phyloP scores from a whole-genome alignment of 2,113 vertebrate genomes.

The Xiphorhynchus elegans region DNA sequence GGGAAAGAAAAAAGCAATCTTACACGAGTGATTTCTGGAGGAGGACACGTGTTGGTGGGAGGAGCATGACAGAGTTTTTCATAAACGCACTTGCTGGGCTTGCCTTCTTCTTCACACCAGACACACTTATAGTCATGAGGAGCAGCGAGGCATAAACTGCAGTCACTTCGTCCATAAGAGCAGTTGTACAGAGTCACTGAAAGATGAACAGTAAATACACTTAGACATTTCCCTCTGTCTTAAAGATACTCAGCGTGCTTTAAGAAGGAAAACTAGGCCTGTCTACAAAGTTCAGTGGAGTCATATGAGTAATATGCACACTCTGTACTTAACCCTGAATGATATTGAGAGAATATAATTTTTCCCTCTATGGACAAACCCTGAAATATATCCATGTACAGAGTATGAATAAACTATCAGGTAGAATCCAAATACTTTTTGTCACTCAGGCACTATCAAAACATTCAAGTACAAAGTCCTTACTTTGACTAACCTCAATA shows the following conservation, averaged over 20 bases:
- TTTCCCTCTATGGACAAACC: not conserved
- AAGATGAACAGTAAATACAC: not conserved
- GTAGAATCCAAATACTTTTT: not conserved
- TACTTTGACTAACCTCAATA: not conserved
- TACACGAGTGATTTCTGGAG: slow-evolving; percentile 85
- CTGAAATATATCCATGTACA: not conserved
- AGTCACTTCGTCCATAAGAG: slow-evolving; percentile 89
- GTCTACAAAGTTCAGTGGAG: not conserved
- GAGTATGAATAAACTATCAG: not conserved
- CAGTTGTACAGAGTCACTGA: slow-evolving; percentile 94
- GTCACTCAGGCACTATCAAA: not conserved
- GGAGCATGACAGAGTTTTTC: slow-evolving; percentile 69
- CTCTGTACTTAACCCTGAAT: not conserved
- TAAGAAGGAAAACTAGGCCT: not conserved
- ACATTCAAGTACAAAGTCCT: not conserved
- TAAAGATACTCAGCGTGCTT: not conserved
- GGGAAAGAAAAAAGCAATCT: slow-evolving; percentile 53
- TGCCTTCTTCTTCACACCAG: slow-evolving; percentile 81
- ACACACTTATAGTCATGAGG: slow-evolving; percentile 80
- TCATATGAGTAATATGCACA: accelerated
- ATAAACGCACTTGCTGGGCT: slow-evolving; percentile 80
- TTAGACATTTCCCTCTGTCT: not conserved
- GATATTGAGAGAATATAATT: not conserved
- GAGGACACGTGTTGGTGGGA: slow-evolving; percentile 76
- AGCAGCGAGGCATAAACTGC: slow-evolving; percentile 90